Base-by-base conservation (phyloP, 2,797 vertebrate species). In the Enteromius viviparus region DNA sequence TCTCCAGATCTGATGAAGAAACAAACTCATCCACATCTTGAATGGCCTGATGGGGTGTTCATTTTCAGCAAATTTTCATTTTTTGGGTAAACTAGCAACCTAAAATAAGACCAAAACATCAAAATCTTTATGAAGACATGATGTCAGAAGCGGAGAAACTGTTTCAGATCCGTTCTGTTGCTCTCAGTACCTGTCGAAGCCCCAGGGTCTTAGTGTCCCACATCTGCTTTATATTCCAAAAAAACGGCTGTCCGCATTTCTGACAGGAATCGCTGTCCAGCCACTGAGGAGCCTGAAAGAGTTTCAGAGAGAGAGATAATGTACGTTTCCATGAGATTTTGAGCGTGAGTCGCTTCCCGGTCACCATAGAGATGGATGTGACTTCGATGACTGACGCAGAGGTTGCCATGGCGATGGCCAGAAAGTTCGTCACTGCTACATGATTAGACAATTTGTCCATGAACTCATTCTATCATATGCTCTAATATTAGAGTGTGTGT, bases 191-290 rank as follows among this genome's bases (percentile, higher is more conserved):
- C 96, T 99, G 98, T 89, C 98, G 93, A 85, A 99, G 91, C 0
- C 98, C 98, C 84, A 99, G 76, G 0, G 97, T 98, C 92, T 97
- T 98, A 0, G 94, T 95, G 89, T 98, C 97, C 96, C 97, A 98
- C 91, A 98, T 98, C 81, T 98, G 98, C 91, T 98, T 96, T 87
- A 97, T 92, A 66, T 97, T 97, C 96, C 96, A 97, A 91, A 97
- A 97, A 87, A 97, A 96, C 6, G 96, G 96, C 58, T 97, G 96
- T 62, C 95, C 93, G 84, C 96, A 97, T 83, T 95, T 96, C 88
- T 97, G 96, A 91, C 96, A 97, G 6, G 96, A 97, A 83, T 97
- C 96, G 23, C 96, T 96, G 87, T 97, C 96, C 75, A 96, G 78
- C 96, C 96, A 97, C 75, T 96, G 95, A 55, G 96, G 96, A 88